Evolutionary conservation across 2,888 invertebrate genomes (phyloP), one percentile per base, ranked within the genome.

Genomic region (Synergus laeviventris): DNA sequence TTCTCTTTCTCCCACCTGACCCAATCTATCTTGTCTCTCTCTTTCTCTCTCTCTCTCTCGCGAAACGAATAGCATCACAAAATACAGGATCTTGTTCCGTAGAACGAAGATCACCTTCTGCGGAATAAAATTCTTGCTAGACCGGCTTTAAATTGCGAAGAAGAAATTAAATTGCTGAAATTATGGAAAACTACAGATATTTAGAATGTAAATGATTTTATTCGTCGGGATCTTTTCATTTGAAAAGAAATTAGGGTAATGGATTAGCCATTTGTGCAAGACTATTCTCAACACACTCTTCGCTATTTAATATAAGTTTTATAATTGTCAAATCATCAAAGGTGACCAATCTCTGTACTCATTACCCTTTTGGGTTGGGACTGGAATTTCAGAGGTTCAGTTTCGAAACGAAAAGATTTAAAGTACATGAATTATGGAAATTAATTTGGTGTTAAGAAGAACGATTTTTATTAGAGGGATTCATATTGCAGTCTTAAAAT

Each of bases 11-110:
- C 54, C 75, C 76, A 60, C 42, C 74, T 74, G 42, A 59, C 42
- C 62, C 31, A n/a, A 24, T 77, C 60, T 49, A 14, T 74, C 60
- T 62, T 24, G 14, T 77, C 56, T 80, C 38, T 42, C 39, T 45
- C 54, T 73, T 74, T 74, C 61, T 56, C 56, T 77, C 45, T 79
- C 42, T 64, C 45, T 74, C 64, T 39, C 18, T 59, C 78, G 75
- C 49, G 70, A 21, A 70, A 70, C 66, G 31, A 70, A 70, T 36
- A 36, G 49, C 49, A 9, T 54, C 31, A 31, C 49, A 70, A 70
- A 70, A 70, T 31, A 31, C 49, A 54, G 70, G 45, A 54, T 70
- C 70, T 54, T 70, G 36, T 70, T 49, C 49, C 62, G 38, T 38
- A 70, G 70, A 70, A 18, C 62, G 39, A 49, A 36, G 45, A 70